Base-by-base conservation (phyloP, 2,113 vertebrate species). In the Scomber scombrus region DNA sequence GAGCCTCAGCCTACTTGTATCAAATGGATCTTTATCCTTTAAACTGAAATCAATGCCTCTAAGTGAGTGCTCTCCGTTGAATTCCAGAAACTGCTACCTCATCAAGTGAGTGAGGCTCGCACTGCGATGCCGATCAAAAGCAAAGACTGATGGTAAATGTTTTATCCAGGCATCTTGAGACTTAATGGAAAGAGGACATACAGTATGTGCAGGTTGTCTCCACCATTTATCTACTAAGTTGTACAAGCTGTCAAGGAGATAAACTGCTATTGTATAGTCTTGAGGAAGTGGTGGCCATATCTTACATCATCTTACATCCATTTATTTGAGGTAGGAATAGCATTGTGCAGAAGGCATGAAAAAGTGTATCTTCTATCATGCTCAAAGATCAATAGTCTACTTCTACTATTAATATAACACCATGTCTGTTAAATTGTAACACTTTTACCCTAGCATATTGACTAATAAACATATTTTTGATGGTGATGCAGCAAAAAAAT, bases 31-130 rank as follows among this genome's bases (percentile, higher is more conserved):
- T 64, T 86, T 63, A 60, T 78, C 46, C 51, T 18, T 84, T 84
- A 82, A 87, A 82, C 51, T 78, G 61, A 81, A 85, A 87, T 87
- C 80, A 64, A 85, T 84, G 56, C 14, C 31, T 11, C 50, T 88
- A 75, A 85, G 56, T 85, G 64, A 81, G 79, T 16, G 54, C 57
- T 72, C 77, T 72, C 23, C 23, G 23, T 26, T 26, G 23, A 26
- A 26, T 26, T 26, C 23, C 23, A 26, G 23, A 2, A 26, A 2
- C 54, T 43, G 67, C 47, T 47, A 19, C 60, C 54, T 57, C 8
- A 3, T 23, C 49, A 31, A 67, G 13, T 21, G 46, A 67, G 16
- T 72, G 21, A 21, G 57, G 14, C 26, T 43, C 34, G 74, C 67
- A 62, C n/a, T 1, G 49, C 2, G 12, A 52, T 19, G 23, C 52